These are phyloP conservation scores for Nezara viridula DNA, from an alignment of 2,888 invertebrate genomes.

Conservation along the genomic window DNA sequence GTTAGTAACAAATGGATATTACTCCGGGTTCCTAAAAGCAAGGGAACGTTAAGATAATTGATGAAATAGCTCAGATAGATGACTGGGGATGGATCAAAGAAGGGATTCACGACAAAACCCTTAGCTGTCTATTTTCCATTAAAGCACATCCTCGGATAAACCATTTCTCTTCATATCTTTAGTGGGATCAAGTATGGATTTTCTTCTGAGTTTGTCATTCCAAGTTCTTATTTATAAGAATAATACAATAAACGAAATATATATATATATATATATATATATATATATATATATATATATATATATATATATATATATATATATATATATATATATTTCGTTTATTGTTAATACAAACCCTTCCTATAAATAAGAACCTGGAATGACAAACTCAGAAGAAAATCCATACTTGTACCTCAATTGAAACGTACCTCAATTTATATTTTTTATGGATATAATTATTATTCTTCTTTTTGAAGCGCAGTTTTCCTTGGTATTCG, in stretches of 20 bases:
- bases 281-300: too few relatives aligned
- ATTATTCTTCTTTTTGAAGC: too few relatives aligned
- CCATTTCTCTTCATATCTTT: conserved; percentile 32
- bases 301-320: too few relatives aligned
- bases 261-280: too few relatives aligned
- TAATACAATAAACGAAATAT: background rate
- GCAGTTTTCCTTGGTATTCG: too few relatives aligned
- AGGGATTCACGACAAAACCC: background rate
- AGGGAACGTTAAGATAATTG: conserved; percentile 19
- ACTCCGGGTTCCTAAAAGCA: background rate
- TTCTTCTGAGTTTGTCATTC: background rate
- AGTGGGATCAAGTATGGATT: background rate
- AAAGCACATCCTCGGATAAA: conserved; percentile 26
- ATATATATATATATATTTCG: too few relatives aligned
- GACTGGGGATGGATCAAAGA: conserved; percentile 11
- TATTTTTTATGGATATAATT: too few relatives aligned
- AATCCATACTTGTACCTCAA: too few relatives aligned
- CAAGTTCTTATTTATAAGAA: background rate
- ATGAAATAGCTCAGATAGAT: conserved; percentile 29
- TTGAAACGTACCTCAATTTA: too few relatives aligned
- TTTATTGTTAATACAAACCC: too few relatives aligned
- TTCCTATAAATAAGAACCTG: too few relatives aligned
- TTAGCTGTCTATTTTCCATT: conserved; percentile 10
- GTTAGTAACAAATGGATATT: background rate
- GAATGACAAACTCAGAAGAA: too few relatives aligned